Evolutionary conservation across 2,797 vertebrate species (phyloP), one percentile per base, ranked within the genome.

Genomic region (Allobates femoralis): DNA sequence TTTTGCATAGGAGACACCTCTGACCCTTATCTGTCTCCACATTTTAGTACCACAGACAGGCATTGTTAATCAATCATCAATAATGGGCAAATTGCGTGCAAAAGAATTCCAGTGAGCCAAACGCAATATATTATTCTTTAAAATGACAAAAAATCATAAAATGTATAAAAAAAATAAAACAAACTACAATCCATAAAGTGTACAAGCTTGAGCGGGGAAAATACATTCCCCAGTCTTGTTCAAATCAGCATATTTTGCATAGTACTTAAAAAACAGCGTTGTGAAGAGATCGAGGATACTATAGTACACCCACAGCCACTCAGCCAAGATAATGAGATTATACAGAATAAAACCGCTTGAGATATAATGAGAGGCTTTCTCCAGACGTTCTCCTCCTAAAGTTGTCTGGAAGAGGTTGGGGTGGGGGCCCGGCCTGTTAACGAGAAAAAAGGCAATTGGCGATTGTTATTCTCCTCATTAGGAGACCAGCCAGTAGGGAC

Each of bases 281-380:
- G 16, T 30, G 77, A 51, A 79, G 58, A 53, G 86, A 58, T 51
- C 19, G 23, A 60, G 74, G 74, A 60, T 30, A 21, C 78, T 74
- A 85, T 80, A 73, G 67, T 41, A 69, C 6, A 86, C 88, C 87
- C 87, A 81, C 80, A 66, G 86, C 73, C 23, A 18, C 89, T 77
- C 73, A 51, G 23, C 32, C 53, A 87, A 86, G 56, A 86, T 88
- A 89, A 92, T 89, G 83, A 89, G 88, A 91, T 93, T 90, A 89
- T 0, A 34, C 46, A 51, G 88, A 75, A 84, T 90, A 81, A 79
- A 86, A 89, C 83, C 83, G 80, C 89, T 90, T 92, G 75, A 86
- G 64, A 90, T 91, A 78, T 89, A 91, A 91, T 90, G 91, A 91
- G 75, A 37, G 87, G 21, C 62, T 89, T 85, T 86, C 71, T 84